These are phyloP conservation scores for Crematogaster levior DNA, from an alignment of 2,888 invertebrate genomes.

Conservation along the genomic window DNA sequence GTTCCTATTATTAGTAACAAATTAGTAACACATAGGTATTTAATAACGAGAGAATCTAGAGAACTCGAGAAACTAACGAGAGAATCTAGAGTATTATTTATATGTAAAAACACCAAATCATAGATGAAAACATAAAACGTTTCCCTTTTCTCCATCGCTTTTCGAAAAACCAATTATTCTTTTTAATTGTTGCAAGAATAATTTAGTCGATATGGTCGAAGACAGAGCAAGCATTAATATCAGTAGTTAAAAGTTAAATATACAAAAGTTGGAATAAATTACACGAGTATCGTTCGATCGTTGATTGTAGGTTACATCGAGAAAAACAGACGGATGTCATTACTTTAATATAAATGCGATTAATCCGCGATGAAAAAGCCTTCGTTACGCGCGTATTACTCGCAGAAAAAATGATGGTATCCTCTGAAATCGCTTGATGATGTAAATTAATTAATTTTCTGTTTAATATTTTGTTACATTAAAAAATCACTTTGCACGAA, in stretches of 20 bases:
- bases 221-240: not conserved
- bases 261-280: conserved; percentile 9
- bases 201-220: conserved; percentile 7
- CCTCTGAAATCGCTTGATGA: not conserved
- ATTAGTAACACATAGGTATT: not conserved
- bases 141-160: not conserved
- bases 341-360: not conserved
- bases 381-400: not conserved
- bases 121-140: not conserved
- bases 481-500: not conserved
- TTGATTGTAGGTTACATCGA: not conserved
- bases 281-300: not conserved
- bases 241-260: not conserved
- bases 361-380: conserved; percentile 3
- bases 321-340: not conserved
- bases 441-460: conserved; percentile 17
- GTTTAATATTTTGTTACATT: conserved; percentile 11
- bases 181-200: conserved; percentile 6
- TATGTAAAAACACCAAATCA: not conserved
- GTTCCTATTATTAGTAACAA: not conserved
- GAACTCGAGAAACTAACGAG: not conserved
- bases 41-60: too few relatives aligned
- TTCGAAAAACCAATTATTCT: not conserved
- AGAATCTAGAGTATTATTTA: not conserved
- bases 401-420: not conserved